Evolutionary conservation across 1,140 invertebrate genomes (phyloP), one percentile per base, ranked within the genome.

Genomic region (Hypsibius dujardini): DNA sequence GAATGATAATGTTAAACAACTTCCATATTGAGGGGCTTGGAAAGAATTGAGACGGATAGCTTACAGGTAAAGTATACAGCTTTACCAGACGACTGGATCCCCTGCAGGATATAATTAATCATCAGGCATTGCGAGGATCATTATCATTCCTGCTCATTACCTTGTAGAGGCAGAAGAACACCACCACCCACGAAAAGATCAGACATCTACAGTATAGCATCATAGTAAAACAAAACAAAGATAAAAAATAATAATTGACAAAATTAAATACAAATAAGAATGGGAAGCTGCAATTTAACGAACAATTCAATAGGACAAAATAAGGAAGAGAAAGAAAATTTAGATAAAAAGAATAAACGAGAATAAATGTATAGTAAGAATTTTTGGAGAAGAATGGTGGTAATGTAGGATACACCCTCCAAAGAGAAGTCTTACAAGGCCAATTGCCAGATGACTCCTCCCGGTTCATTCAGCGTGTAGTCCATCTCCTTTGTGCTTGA

Each of bases 1-100:
- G 97, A 12, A 98, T 94, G 2, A 90, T 91, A 90, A 56, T 12
- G 50, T 56, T 7, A 56, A 56, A 7, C 50, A n/a, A 56, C 28
- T 28, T 56, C 7, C 50, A 56, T 56, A 56, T n/a, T 56, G n/a
- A 7, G 50, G 50, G n/a, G n/a, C n/a, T 7, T 56, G 7, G 50
- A n/a, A 56, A 56, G n/a, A 12, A 56, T n/a, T 56, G 50, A n/a
- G 7, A n/a, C 50, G 7, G 50, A n/a, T 56, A 12, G n/a, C n/a
- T 56, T 56, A 56, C 50, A 7, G 7, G 50, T 56, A n/a, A 56
- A 7, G n/a, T 56, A 56, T 7, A 56, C 50, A n/a, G n/a, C 50
- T n/a, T 56, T 56, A n/a, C 50, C 50, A n/a, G 50, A 7, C 50
- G 50, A 56, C n/a, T 56, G 7, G 7, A 56, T n/a, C 7, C 50